A percentile compares a stretch with the other conserved stretches of the same genome.
These are phyloP conservation scores for Anguilla megastoma DNA, from an alignment of 2,797 vertebrate genomes.

Conservation along the genomic window DNA sequence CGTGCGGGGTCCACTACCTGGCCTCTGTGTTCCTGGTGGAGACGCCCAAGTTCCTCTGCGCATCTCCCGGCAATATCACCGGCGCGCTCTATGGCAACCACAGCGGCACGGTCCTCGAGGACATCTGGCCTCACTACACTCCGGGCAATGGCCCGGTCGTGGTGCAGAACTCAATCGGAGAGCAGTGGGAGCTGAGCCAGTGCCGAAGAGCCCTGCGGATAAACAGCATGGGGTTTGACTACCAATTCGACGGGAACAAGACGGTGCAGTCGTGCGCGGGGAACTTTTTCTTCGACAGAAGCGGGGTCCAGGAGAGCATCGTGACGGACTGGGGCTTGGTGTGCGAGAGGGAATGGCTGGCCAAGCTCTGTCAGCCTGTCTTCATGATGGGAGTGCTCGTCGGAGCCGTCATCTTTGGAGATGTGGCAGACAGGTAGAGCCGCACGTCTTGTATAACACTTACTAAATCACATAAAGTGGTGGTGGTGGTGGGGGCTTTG, in stretches of 20 bases:
- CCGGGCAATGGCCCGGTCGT: conserved; percentile 66
- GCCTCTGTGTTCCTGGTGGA: conserved; percentile 88
- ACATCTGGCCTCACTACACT: conserved; percentile 72
- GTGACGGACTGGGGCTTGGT: conserved; percentile 90
- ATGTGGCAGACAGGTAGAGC: conserved; percentile 88
- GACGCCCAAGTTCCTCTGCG: conserved; percentile 82
- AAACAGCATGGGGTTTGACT: conserved; percentile 54
- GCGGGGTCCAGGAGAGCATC: conserved; percentile 79
- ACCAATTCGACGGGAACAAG: conserved; percentile 77
- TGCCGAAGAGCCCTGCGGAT: conserved; percentile 75
- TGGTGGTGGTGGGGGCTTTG: background rate
- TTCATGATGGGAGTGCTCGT: conserved; percentile 93
- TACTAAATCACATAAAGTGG: background rate
- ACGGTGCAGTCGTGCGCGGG: conserved; percentile 69
- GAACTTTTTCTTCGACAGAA: conserved; percentile 79
- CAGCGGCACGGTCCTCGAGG: conserved; percentile 69
- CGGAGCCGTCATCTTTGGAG: conserved; percentile 87
- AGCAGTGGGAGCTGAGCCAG: conserved; percentile 85
- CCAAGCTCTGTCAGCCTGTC: conserved; percentile 84
- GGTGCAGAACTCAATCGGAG: conserved; percentile 74
- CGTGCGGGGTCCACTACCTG: conserved; percentile 92
- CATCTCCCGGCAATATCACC: conserved; percentile 77
- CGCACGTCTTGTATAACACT: background rate
- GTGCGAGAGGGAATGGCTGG: conserved; percentile 86
- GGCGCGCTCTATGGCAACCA: conserved; percentile 74